Evolutionary conservation across 2,888 invertebrate species (phyloP).

Genomic region (Temnothorax ravouxi): DNA sequence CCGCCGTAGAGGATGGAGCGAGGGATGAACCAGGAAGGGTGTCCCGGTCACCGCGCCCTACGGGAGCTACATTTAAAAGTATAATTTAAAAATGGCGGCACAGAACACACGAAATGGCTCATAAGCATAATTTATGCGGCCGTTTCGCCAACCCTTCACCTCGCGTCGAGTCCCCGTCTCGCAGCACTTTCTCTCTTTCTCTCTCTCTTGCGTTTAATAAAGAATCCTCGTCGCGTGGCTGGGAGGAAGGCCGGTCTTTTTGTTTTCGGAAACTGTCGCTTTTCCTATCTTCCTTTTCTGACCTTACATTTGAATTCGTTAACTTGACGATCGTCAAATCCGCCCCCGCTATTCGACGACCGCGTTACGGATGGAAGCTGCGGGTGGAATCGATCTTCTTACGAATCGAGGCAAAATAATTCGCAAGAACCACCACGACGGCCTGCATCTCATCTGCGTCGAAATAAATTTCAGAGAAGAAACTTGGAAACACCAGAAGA

Average conservation of each 20-base stretch:
- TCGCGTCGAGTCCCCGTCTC: slow-evolving; percentile 30
- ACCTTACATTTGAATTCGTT: slow-evolving; percentile 72
- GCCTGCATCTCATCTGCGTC: slow-evolving; percentile 62
- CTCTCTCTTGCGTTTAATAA: slow-evolving; percentile 71
- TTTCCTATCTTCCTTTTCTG: slow-evolving; percentile 44
- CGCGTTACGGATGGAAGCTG: slow-evolving; percentile 25
- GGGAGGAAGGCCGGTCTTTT: slow-evolving; percentile 51
- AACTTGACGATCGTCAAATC: slow-evolving; percentile 62
- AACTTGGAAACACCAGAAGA: slow-evolving; percentile 51
- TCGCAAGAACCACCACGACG: slow-evolving; percentile 50
- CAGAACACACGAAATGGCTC: slow-evolving; percentile 78
- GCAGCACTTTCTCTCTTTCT: slow-evolving; percentile 52
- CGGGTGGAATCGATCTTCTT: slow-evolving; percentile 55
- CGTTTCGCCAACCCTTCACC: slow-evolving; percentile 62
- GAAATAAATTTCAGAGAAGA: slow-evolving; percentile 58
- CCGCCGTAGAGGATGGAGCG: slow-evolving; percentile 6
- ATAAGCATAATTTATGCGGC: slow-evolving; percentile 79
- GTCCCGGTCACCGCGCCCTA: slow-evolving; percentile 38
- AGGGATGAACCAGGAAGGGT: slow-evolving; percentile 38
- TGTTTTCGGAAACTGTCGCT: slow-evolving; percentile 55
- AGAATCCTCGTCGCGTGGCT: slow-evolving; percentile 59
- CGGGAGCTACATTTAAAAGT: slow-evolving; percentile 74
- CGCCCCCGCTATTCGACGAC: neutral
- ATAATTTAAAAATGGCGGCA: slow-evolving; percentile 78
- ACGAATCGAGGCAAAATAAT: slow-evolving; percentile 49